These are phyloP conservation scores for Amphiprion percula DNA, from an alignment of 2,113 vertebrate species.

Conservation along the genomic window DNA sequence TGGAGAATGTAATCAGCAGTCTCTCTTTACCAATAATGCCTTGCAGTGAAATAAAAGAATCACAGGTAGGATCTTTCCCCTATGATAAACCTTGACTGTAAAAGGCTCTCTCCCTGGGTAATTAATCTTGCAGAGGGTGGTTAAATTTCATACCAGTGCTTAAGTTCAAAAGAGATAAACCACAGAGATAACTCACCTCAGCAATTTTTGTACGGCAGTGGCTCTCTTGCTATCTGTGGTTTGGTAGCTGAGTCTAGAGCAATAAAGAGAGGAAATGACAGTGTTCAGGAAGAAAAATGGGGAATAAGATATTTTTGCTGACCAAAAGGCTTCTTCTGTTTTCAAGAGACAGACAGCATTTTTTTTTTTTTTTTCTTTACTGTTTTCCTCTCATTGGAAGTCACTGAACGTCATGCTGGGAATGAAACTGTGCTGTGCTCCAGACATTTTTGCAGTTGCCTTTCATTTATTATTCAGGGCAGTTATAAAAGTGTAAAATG, in stretches of 20 bases:
- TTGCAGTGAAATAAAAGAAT: constrained; percentile 67
- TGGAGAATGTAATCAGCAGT: constrained; percentile 73
- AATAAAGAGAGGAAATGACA: constrained; percentile 63
- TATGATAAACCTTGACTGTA: constrained; percentile 63
- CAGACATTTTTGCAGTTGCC: constrained; percentile 39
- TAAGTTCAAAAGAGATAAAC: constrained; percentile 64
- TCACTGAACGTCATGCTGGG: constrained; percentile 46
- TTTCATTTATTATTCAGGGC: constrained; percentile 78
- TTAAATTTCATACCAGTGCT: constrained; percentile 72
- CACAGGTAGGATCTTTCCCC: constrained; percentile 55
- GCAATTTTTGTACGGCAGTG: constrained; percentile 51
- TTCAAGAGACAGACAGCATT: not conserved
- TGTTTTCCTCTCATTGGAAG: constrained; percentile 36
- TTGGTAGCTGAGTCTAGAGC: constrained; percentile 17
- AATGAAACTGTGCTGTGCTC: constrained; percentile 41
- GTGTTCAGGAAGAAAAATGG: constrained; percentile 38
- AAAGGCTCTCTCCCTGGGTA: constrained; percentile 69
- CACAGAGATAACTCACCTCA: constrained; percentile 56
- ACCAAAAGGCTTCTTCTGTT: constrained; percentile 54
- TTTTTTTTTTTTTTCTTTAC: not conserved
- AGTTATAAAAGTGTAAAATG: constrained; percentile 71
- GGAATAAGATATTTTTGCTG: constrained; percentile 65
- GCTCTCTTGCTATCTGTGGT: constrained; percentile 41
- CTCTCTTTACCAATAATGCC: constrained; percentile 72
- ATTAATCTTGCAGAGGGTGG: constrained; percentile 75